These are phyloP conservation scores for Pampusana beccarii DNA, from an alignment of 2,113 vertebrate genomes.

Conservation along the genomic window DNA sequence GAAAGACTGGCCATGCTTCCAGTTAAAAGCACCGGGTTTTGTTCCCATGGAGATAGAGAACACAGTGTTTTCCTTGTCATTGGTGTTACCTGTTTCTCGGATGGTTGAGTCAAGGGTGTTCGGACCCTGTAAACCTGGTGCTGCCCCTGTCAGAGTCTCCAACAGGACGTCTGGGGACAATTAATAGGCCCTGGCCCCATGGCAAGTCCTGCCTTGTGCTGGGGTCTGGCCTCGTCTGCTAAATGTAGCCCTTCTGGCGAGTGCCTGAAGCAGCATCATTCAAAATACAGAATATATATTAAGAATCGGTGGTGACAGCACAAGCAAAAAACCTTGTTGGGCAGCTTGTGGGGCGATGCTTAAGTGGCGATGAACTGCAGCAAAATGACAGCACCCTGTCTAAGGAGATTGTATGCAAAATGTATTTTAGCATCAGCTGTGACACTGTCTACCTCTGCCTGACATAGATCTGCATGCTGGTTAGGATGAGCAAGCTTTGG, in stretches of 20 bases:
- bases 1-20: constrained; percentile 13
- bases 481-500: background rate
- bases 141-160: background rate
- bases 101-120: background rate
- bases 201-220: background rate
- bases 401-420: background rate
- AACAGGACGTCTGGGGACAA: background rate
- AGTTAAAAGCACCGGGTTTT: constrained; percentile 34
- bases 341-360: background rate
- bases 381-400: background rate
- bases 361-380: background rate
- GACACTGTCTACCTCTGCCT: background rate
- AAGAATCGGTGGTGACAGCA: background rate
- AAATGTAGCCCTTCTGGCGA: background rate
- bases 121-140: background rate
- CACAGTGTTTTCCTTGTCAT: background rate
- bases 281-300: background rate
- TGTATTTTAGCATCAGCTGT: background rate
- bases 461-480: background rate
- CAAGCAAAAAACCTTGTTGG: background rate
- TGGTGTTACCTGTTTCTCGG: background rate
- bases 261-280: background rate
- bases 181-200: background rate
- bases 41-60: constrained; percentile 63
- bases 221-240: background rate